Base-by-base conservation (phyloP, 2,888 invertebrate genomes). In the Lissonota sp. region DNA sequence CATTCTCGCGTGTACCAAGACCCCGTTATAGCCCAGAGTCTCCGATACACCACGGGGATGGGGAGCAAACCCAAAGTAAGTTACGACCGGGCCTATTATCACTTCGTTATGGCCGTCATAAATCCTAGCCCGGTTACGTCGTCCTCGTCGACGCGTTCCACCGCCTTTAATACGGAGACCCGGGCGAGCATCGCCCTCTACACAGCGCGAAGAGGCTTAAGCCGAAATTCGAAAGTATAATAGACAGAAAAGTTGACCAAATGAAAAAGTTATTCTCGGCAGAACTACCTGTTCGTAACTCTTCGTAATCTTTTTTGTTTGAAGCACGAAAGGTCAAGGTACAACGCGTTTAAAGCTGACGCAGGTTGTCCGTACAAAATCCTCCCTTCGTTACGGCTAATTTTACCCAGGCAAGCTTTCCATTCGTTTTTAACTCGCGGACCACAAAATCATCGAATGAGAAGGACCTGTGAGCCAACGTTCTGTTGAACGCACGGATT, bases 21-120 rank as follows among this genome's bases (percentile, higher is more conserved):
- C n/a, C 82, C 84, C 86, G 85, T 83, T 26, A 71, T 8, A 78
- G 71, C 79, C 46, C 10, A 60, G 53, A 51, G 70, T 39, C 67
- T 71, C 83, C 86, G 83, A 89, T 84, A 86, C 84, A 72, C 85
- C 83, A 76, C 77, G 66, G 72, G 78, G 82, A 57, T 79, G 75
- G 73, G 57, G 58, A 12, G 58, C 67, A 40, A 72, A 26, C 26
- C 71, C 82, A 76, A 81, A 84, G 83, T 90, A 89, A 91, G 85
- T 90, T 88, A 88, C 87, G 87, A 87, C 87, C 86, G 71, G 85
- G 87, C 83, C 90, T 88, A 91, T 91, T 91, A 91, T 91, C 91
- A 90, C 90, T 91, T 90, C 85, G 91, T 92, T 91, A 91, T 89
- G 85, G 87, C 85, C 84, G 85, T 86, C 90, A 90, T 91, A 91